Evolutionary conservation across 2,797 vertebrate genomes (phyloP).

Genomic region (Anguilla pacifica): DNA sequence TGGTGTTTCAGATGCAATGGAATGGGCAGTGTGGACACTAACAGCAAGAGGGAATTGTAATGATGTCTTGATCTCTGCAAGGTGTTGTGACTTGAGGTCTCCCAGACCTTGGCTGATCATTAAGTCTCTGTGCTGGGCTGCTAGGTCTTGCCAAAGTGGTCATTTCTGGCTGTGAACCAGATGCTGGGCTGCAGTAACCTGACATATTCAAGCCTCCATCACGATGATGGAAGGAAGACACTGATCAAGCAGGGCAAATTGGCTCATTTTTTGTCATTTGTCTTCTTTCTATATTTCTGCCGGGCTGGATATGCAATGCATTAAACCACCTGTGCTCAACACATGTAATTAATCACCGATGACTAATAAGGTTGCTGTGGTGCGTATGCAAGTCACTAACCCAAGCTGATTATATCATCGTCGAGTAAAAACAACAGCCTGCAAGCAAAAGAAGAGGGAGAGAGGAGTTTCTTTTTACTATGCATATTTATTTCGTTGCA

Average conservation of each 20-base stretch:
- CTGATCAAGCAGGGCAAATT: background rate
- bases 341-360: background rate
- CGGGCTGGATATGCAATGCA: background rate
- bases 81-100: background rate
- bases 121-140: background rate
- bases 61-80: background rate
- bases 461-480: too few relatives aligned
- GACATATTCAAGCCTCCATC: background rate
- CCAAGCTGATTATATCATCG: background rate
- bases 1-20: background rate
- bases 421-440: too few relatives aligned
- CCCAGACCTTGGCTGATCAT: background rate
- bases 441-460: too few relatives aligned
- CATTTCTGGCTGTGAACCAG: background rate
- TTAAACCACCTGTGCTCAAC: background rate
- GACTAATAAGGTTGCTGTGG: background rate
- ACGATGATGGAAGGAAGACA: background rate
- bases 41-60: background rate
- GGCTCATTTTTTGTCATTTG: background rate
- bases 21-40: too few relatives aligned
- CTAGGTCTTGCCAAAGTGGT: background rate
- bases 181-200: background rate
- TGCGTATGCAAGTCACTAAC: background rate
- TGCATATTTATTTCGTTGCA: too few relatives aligned
- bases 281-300: background rate